These are phyloP conservation scores for Alligator sinensis DNA, from an alignment of 2,113 vertebrate species.

Conservation along the genomic window DNA sequence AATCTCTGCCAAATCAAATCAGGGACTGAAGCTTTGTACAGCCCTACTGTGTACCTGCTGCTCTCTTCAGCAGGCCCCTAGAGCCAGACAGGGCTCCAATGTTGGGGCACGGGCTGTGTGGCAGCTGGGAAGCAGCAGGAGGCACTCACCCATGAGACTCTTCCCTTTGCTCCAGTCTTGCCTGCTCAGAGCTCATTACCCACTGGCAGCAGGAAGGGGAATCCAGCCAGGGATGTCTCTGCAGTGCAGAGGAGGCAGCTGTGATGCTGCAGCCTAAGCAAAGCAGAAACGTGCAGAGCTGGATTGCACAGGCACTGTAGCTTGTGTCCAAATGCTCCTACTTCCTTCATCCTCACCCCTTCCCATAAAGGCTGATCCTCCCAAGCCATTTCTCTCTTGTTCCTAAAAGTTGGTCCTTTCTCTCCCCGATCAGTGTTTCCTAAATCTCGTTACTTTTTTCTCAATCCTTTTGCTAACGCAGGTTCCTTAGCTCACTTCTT, in stretches of 20 bases:
- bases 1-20: too few species aligned
- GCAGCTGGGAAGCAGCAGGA: background rate
- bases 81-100: too few species aligned
- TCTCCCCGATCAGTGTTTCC: background rate
- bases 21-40: too few species aligned
- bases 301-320: background rate
- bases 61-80: too few species aligned
- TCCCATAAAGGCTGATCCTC: background rate
- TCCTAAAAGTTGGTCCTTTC: background rate
- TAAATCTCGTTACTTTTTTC: background rate
- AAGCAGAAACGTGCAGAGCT: background rate
- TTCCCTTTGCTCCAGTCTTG: background rate
- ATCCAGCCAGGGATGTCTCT: too few species aligned
- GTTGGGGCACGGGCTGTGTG: background rate
- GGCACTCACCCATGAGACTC: background rate
- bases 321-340: background rate
- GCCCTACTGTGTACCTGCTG: too few species aligned
- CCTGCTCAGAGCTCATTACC: background rate
- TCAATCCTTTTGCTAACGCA: background rate
- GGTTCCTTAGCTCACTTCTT: background rate
- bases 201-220: rapidly evolving
- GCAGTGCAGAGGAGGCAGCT: background rate
- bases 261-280: background rate
- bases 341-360: background rate
- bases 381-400: background rate